Base-by-base conservation (phyloP, 2,113 vertebrate species). In the Smithornis capensis region DNA sequence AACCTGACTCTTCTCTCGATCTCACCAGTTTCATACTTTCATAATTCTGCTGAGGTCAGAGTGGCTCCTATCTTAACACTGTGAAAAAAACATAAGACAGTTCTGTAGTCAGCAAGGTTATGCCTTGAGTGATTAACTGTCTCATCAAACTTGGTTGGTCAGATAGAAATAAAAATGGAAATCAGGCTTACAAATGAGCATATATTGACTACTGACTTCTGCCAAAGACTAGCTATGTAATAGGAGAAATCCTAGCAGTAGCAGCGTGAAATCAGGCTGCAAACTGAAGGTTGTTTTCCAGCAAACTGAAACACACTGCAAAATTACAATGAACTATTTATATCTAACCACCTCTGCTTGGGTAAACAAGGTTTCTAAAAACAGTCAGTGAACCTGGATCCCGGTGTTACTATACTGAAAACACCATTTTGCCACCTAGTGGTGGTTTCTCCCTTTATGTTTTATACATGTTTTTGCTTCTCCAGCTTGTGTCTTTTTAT, bases 391-490 rank as follows among this genome's bases (percentile, higher is more conserved):
- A 75, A 63, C 45, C 8, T 5, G 11, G 24, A 40, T 0, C 35
- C 10, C 7, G 3, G 33, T 14, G 37, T 47, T 78, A 6, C 2
- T 40, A 33, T 56, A 92, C 87, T 52, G 59, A 56, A 97, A 98
- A 96, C 94, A 55, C 87, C 53, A 69, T 68, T 97, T 95, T 97
- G 98, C 97, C 98, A 97, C 93, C 98, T 98, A 94, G 97, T 96
- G 98, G 97, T 95, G 56, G 2, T 31, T 79, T 45, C 17, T 80
- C 15, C 4, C 38, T 62, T 47, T 65, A 4, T 21, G 42, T 6
- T 22, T 42, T 33, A 3, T 3, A 0, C 3, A 4, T 16, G 3
- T 5, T 71, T 69, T n/a, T 49, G 29, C 28, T 77, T 67, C 42
- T 28, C 37, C 19, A 31, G 7, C 11, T 59, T 69, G 19, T 1